Conservation (phyloP, 2,113 vertebrate genomes). For the Pterophyllum scalare region DNA sequence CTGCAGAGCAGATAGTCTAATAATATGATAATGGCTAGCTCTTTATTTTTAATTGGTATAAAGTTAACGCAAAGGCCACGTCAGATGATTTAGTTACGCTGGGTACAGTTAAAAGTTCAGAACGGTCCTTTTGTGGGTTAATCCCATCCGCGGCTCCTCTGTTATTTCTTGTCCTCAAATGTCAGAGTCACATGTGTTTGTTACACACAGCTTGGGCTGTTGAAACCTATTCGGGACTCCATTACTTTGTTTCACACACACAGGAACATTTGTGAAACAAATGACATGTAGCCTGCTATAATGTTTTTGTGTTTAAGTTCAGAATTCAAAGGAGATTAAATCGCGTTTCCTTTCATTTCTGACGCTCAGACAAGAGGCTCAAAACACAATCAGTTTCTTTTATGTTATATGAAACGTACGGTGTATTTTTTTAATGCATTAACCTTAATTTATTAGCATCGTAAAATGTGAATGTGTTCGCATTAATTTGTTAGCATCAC, state of each 20-base stretch:
- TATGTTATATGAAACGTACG: neutral
- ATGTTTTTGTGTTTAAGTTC: neutral
- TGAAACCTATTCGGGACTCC: neutral
- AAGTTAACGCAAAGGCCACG: conserved; percentile 50
- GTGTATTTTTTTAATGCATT: neutral
- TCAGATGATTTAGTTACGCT: conserved; percentile 20
- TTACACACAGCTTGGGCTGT: neutral
- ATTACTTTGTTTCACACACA: accelerated
- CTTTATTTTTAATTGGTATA: conserved; percentile 58
- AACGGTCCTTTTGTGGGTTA: conserved; percentile 23
- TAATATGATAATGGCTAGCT: conserved; percentile 48
- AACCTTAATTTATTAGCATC: neutral
- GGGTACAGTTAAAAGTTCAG: conserved; percentile 31
- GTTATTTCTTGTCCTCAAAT: conserved; percentile 1
- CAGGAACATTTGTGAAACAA: accelerated
- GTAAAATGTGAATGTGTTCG: neutral
- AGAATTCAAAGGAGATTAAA: neutral
- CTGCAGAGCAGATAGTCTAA: conserved; percentile 44
- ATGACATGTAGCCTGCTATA: neutral
- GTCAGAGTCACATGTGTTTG: neutral
- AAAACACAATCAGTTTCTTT: neutral
- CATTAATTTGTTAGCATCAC: neutral
- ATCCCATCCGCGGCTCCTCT: neutral
- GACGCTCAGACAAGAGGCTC: neutral
- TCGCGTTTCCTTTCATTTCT: neutral